Evolutionary conservation across 1,140 invertebrate species (phyloP), one percentile per base, ranked within the genome.

Genomic region (Harpegnathos saltator): DNA sequence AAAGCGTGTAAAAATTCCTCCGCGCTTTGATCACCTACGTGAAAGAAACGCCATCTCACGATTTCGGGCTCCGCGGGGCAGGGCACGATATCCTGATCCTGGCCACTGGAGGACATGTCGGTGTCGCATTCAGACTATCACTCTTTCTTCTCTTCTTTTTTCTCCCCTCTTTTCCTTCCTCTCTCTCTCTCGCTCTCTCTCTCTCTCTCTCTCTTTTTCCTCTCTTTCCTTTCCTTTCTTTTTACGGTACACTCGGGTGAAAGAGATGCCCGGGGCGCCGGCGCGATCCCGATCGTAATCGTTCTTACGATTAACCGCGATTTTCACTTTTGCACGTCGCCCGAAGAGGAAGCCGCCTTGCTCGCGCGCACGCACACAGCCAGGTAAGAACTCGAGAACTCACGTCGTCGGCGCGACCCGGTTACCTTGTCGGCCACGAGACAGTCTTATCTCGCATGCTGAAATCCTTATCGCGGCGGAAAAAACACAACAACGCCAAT

Each of bases 251-350:
- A 83, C 48, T 77, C 44, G 15, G 29, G 24, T n/a, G 72, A 85
- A 82, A 75, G 61, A 78, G 74, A 69, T 62, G 24, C 69, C 75
- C 59, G 29, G 54, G 63, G 56, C 71, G 26, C 15, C 73, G 75
- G 63, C 62, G 77, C 72, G 84, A 74, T 85, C 62, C 48, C 48
- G 72, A 85, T 89, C 69, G 75, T 71, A 80, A 88, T 82, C 52
- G 50, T 61, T 3, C 26, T 52, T 72, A 82, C 54, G 52, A 86
- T 85, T 85, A 84, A 56, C 22, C 38, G 73, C 12, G 65, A 90
- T 85, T 91, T 87, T 91, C 89, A 91, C 87, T 91, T 90, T 88
- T 91, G 75, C 82, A 26, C 80, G 83, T 71, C 54, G 22, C 38
- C 38, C 15, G 15, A 17, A 68, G 29, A 56, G 52, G 19, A 77